Percentiles rank a stretch among this genome's conserved stretches.
These are phyloP conservation scores for Pyrgilauda ruficollis DNA, from an alignment of 2,113 vertebrate species.

Conservation along the genomic window DNA sequence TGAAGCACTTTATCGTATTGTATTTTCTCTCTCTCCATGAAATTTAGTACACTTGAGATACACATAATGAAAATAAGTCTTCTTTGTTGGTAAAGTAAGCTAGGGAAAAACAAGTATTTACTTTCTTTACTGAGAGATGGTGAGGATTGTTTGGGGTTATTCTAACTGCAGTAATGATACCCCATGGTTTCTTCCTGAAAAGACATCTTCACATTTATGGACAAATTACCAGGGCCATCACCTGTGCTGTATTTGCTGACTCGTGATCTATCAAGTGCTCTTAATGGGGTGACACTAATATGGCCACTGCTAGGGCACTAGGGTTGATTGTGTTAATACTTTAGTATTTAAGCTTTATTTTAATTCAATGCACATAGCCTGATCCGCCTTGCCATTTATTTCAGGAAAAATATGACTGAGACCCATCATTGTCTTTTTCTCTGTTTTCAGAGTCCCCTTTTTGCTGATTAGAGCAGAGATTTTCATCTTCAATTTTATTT, in stretches of 20 bases:
- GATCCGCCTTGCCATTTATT: not conserved
- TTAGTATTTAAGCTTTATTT: not conserved
- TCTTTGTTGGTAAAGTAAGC: not conserved
- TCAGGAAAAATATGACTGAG: not conserved
- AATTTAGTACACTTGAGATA: not conserved
- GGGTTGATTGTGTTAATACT: not conserved
- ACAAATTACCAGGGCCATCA: not conserved
- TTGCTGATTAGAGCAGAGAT: not conserved
- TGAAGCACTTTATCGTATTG: not conserved
- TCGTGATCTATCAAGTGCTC: conserved; percentile 1
- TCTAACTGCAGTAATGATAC: not conserved
- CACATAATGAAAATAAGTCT: not conserved
- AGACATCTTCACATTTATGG: not conserved
- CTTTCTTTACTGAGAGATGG: not conserved
- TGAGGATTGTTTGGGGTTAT: not conserved
- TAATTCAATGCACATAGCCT: not conserved
- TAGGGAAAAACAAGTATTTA: not conserved
- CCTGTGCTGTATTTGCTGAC: not conserved
- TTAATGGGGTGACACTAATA: not conserved
- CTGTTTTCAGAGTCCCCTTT: not conserved
- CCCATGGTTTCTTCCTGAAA: not conserved
- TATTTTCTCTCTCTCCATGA: not conserved
- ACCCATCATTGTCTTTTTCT: not conserved
- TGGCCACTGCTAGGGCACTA: not conserved
- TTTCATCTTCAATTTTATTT: conserved; percentile 8